phyloP scores from a whole-genome alignment of 1,140 invertebrate species.

The Tetramorium alpestre region DNA sequence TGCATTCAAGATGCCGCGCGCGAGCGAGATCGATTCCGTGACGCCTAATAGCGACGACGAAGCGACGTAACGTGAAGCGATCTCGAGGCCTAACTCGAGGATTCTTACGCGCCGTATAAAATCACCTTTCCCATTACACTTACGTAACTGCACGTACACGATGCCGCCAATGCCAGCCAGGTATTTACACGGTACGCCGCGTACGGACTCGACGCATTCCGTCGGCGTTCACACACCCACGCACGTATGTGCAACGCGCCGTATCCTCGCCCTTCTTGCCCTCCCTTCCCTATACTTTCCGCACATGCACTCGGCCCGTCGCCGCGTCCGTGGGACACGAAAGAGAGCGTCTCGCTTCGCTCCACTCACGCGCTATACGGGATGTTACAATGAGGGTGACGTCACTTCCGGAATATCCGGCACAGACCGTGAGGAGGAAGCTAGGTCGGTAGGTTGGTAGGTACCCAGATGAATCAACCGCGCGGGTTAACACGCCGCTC shows the following conservation, averaged over 20 bases:
- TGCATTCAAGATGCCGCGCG: neutral
- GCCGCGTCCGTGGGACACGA: slow-evolving; percentile 66
- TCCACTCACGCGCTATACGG: slow-evolving; percentile 72
- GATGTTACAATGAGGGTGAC: slow-evolving; percentile 82
- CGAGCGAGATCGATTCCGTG: neutral
- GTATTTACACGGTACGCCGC: slow-evolving; percentile 71
- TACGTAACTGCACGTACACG: slow-evolving; percentile 32
- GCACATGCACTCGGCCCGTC: slow-evolving; percentile 41
- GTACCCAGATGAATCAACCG: slow-evolving; percentile 64
- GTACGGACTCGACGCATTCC: slow-evolving; percentile 61
- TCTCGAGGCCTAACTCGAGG: neutral
- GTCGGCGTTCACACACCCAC: slow-evolving; percentile 68
- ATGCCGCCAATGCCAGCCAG: slow-evolving; percentile 48
- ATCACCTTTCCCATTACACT: slow-evolving; percentile 51
- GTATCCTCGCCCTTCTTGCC: neutral
- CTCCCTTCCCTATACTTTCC: neutral
- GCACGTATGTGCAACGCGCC: slow-evolving; percentile 41
- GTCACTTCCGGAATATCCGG: slow-evolving; percentile 82
- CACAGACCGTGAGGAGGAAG: slow-evolving; percentile 76
- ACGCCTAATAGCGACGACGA: neutral
- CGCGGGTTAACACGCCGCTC: slow-evolving; percentile 9
- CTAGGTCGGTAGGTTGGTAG: slow-evolving; percentile 80
- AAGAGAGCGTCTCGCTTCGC: slow-evolving; percentile 67
- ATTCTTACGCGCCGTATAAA: neutral
- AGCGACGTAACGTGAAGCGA: neutral